Evolutionary conservation across 2,797 vertebrate genomes (phyloP).

Genomic region (Alcedo atthis): DNA sequence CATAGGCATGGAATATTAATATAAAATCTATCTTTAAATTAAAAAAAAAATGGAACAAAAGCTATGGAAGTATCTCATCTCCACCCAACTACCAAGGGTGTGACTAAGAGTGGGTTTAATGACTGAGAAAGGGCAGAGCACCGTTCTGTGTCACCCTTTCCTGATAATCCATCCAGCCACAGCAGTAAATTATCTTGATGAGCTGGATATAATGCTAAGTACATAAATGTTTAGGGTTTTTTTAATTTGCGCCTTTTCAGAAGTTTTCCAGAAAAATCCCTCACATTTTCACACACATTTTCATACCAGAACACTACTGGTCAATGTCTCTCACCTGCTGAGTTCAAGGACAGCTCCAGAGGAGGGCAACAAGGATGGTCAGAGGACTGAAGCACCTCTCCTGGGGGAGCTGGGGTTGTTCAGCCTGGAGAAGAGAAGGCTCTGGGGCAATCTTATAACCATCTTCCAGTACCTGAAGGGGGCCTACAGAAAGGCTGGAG

Average conservation of each 20-base stretch:
- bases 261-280: background rate
- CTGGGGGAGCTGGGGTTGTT: too few species aligned
- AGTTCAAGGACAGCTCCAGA: background rate
- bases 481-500: too few species aligned
- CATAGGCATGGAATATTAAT: background rate
- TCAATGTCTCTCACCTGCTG: background rate
- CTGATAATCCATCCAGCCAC: background rate
- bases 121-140: background rate
- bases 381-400: too few species aligned
- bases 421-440: too few species aligned
- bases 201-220: background rate
- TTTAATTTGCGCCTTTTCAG: background rate
- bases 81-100: background rate
- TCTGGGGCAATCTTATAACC: too few species aligned
- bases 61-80: background rate
- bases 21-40: background rate
- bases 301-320: background rate
- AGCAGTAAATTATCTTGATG: background rate
- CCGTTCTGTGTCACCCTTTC: background rate
- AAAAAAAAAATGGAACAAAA: background rate
- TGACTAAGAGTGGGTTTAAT: background rate
- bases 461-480: too few species aligned
- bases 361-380: too few species aligned
- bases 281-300: background rate
- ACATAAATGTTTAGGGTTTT: rapidly evolving